phyloP scores from a whole-genome alignment of 2,888 invertebrate species.

The Temnothorax unifasciatus region DNA sequence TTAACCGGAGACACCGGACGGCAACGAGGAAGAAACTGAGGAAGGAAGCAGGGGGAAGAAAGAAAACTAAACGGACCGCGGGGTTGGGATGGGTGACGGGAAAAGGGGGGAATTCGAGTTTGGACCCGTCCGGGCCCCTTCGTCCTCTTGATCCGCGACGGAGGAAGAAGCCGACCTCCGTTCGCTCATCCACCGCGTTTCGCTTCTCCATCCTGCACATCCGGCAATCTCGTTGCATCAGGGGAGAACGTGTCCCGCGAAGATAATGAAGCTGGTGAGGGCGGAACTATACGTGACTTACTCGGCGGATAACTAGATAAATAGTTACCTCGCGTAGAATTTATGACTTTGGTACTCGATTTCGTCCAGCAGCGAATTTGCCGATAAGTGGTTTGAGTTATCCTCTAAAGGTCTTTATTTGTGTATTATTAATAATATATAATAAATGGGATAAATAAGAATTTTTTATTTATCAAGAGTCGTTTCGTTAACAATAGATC shows the following conservation, averaged over 20 bases:
- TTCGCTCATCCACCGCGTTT: slow-evolving; percentile 58
- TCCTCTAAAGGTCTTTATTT: neutral
- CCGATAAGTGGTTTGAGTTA: slow-evolving; percentile 6
- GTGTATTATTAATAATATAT: neutral
- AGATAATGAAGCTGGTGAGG: slow-evolving; percentile 75
- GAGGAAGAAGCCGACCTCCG: slow-evolving; percentile 45
- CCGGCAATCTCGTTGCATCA: slow-evolving; percentile 75
- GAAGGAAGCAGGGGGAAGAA: slow-evolving; percentile 57
- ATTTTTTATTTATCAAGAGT: neutral
- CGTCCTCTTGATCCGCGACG: slow-evolving; percentile 26
- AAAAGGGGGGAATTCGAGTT: slow-evolving; percentile 53
- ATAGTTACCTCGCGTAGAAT: slow-evolving; percentile 46
- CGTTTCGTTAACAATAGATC: neutral
- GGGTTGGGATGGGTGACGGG: slow-evolving; percentile 2
- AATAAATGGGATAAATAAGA: neutral
- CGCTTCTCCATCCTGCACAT: slow-evolving; percentile 48
- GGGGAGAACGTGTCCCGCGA: slow-evolving; percentile 73
- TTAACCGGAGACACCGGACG: slow-evolving; percentile 79
- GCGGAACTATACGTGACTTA: slow-evolving; percentile 68
- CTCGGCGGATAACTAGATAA: slow-evolving; percentile 60
- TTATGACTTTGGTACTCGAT: slow-evolving; percentile 34
- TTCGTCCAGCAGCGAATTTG: slow-evolving; percentile 13
- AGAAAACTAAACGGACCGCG: slow-evolving; percentile 45
- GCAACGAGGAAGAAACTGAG: slow-evolving; percentile 58
- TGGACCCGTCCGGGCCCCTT: slow-evolving; percentile 45